Evolutionary conservation across 2,888 invertebrate species (phyloP).

Genomic region (Corythucha ciliata): DNA sequence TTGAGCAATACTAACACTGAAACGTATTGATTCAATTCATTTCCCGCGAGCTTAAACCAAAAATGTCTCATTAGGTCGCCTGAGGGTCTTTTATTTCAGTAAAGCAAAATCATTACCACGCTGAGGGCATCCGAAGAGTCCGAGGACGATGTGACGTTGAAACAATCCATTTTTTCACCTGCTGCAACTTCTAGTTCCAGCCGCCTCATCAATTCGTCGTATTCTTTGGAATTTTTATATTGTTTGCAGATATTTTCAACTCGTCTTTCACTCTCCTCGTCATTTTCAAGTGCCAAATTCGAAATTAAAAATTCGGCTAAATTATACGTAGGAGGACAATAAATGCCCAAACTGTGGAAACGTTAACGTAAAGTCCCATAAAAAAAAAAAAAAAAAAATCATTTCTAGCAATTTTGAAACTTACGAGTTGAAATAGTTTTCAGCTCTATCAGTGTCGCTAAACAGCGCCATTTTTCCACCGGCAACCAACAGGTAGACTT

Average conservation of each 20-base stretch:
- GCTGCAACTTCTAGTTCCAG: conserved; percentile 26
- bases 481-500: conserved; percentile 67
- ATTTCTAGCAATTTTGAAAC: conserved; percentile 34
- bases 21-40: background rate
- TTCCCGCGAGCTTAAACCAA: background rate
- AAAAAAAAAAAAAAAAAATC: background rate
- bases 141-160: conserved; percentile 15
- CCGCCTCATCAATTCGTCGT: conserved; percentile 32
- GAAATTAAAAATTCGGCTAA: conserved; percentile 76
- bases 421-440: conserved; percentile 59
- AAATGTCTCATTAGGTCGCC: background rate
- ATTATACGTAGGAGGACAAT: conserved; percentile 68
- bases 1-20: background rate
- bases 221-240: conserved; percentile 46
- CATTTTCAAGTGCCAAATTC: conserved; percentile 49
- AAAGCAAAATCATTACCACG: conserved; percentile 2
- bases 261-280: conserved; percentile 43
- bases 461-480: conserved; percentile 69
- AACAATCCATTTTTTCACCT: too few relatives aligned
- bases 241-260: conserved; percentile 48
- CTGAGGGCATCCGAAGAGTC: conserved; percentile 17
- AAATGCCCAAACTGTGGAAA: conserved; percentile 49
- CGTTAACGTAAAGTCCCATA: background rate
- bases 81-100: background rate
- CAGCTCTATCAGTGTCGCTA: conserved; percentile 62